Evolutionary conservation across 53 echinoderm and acorn worm species (phyloP), one percentile per base, ranked within the genome.

Genomic region (Henricia sp.): DNA sequence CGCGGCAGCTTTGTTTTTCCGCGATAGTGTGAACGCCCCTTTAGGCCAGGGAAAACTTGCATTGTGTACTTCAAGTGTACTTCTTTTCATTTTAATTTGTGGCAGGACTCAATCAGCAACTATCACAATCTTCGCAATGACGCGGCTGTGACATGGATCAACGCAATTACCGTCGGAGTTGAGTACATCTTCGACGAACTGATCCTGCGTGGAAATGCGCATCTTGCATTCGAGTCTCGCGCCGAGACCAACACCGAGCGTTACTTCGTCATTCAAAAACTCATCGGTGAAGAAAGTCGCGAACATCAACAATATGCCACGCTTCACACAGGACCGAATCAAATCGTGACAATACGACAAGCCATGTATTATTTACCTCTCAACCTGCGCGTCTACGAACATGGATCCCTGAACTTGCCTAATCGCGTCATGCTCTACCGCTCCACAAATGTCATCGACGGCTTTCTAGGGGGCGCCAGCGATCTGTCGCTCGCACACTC

Each of bases 111-210:
- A 8, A 89, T 94, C 28, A n/a, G 50, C 39, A 85, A 86, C 70
- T 91, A 94, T 56, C 58, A 68, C 29, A 71, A 91, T 59, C 60
- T 74, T 0, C 51, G 43, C 21, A 77, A 66, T 27, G 72, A 80
- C 33, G 84, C 88, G 25, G 90, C 84, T 20, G 72, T 90, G 52
- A 95, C 95, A 6, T 95, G 95, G 92, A 28, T 95, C 36, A 86
- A 86, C 76, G 74, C 88, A 4, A 28, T 86, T 0, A 57, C 88
- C 40, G 76, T 75, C 2, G 77, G 59, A 37, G 40, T 70, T n/a
- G 74, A 78, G 44, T 67, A 83, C 50, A 70, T 55, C 30, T 84
- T 90, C 60, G 87, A 87, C 44, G 83, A 87, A 63, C 62, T 93
- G 14, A 54, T 30, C 4, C 68, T 95, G n/a, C 80, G 38, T 32